Percentiles rank a stretch among this genome's conserved stretches.
Conservation (phyloP, 2,113 vertebrate genomes). For the Todiramphus saurophagus region DNA sequence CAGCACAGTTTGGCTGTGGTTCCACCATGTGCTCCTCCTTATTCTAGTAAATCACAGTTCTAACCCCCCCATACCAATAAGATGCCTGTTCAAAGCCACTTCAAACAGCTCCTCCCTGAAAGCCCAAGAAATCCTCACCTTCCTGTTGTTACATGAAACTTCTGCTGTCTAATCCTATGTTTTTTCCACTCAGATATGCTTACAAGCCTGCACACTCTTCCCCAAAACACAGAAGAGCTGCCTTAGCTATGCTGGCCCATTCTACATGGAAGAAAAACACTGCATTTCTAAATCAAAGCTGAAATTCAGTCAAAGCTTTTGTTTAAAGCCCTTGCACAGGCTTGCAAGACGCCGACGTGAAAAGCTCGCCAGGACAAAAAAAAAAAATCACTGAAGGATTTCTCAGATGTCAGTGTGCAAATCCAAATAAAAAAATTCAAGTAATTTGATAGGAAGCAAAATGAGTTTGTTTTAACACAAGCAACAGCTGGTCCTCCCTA, state of each 20-base stretch:
- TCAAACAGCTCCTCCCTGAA: neutral
- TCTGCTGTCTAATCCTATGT: neutral
- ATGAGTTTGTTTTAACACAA: conserved; percentile 31
- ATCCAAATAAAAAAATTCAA: conserved; percentile 8
- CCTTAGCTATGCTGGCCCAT: neutral
- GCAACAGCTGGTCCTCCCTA: conserved; percentile 32
- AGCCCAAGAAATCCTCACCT: neutral
- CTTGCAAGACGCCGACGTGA: neutral
- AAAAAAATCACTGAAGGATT: neutral
- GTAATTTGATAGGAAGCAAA: conserved; percentile 18
- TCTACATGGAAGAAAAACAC: neutral
- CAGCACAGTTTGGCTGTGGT: neutral
- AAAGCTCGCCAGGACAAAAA: neutral
- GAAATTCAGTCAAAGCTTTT: neutral
- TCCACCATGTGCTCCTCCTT: neutral
- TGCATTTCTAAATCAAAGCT: neutral
- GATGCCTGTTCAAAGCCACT: neutral
- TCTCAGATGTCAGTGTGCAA: neutral
- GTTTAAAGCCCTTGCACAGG: neutral
- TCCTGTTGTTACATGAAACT: neutral
- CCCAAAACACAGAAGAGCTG: neutral
- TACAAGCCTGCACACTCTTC: neutral
- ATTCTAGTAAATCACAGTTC: neutral
- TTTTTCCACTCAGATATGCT: neutral
- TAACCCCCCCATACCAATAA: neutral